These are phyloP conservation scores for Panonychus citri DNA, from an alignment of 1,140 invertebrate genomes.

Conservation along the genomic window DNA sequence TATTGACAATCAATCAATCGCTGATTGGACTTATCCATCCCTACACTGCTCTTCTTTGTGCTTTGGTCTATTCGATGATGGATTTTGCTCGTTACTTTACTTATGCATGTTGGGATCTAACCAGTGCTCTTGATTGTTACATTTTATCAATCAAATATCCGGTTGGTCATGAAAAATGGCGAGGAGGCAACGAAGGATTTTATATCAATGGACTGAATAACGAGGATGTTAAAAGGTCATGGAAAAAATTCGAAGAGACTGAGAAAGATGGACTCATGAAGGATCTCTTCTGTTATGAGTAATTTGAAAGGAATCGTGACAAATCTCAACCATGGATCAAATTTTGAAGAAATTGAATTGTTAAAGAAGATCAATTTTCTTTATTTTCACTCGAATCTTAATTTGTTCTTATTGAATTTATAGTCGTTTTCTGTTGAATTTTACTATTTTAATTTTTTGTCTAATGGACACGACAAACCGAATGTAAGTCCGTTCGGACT, in stretches of 20 bases:
- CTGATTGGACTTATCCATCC: conserved; percentile 5
- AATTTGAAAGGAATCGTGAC: no score
- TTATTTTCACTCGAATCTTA: no score
- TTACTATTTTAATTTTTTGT: no score
- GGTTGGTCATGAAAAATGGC: conserved; percentile 11
- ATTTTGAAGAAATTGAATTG: no score
- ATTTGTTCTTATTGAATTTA: no score
- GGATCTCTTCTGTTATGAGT: background rate
- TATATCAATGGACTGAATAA: conserved; percentile 16
- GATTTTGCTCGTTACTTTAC: conserved; percentile 15
- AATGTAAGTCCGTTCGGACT: no score
- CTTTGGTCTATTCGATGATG: conserved; percentile 13
- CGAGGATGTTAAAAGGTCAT: conserved; percentile 1
- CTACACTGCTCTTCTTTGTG: conserved; percentile 12
- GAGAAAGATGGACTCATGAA: background rate
- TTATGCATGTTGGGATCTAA: conserved; percentile 14
- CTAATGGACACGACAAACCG: no score
- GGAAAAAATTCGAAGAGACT: background rate
- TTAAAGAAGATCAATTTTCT: no score
- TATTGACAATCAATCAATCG: conserved; percentile 4
- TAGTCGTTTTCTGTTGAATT: no score
- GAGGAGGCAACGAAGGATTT: conserved; percentile 8
- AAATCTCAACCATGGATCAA: no score
- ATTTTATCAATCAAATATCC: conserved; percentile 13
- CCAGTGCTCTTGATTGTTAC: conserved; percentile 11